Conservation (phyloP, 2,797 vertebrate genomes). For the Apogon talboti region DNA sequence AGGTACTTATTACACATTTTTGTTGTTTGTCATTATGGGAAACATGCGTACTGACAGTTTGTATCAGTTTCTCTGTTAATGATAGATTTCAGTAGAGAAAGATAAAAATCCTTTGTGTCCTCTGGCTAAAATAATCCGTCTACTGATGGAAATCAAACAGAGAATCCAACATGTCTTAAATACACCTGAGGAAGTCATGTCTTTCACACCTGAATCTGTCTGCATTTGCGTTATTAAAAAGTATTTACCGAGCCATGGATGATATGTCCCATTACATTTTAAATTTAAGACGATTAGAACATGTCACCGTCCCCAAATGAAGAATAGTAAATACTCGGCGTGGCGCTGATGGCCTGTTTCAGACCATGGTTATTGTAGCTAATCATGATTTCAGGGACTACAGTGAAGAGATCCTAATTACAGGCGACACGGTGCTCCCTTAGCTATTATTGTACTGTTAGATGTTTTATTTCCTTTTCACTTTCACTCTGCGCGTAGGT, state of each 20-base stretch:
- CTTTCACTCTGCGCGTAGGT: slow-evolving; percentile 14
- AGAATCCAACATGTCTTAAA: background rate
- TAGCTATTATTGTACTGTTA: slow-evolving; percentile 38
- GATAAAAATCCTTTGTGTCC: too few species aligned
- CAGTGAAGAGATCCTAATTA: slow-evolving; percentile 58
- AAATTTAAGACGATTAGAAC: slow-evolving; percentile 6
- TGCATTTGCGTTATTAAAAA: background rate
- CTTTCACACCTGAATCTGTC: background rate
- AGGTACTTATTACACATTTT: too few species aligned
- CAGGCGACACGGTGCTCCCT: slow-evolving; percentile 43
- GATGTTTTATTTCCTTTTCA: slow-evolving; percentile 58
- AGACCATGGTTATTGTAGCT: slow-evolving; percentile 23
- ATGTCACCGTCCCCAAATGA: slow-evolving; percentile 4
- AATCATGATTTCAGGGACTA: slow-evolving; percentile 38
- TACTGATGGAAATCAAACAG: background rate
- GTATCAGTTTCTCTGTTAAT: too few species aligned
- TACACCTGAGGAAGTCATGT: background rate
- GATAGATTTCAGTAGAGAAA: too few species aligned
- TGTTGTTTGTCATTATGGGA: too few species aligned
- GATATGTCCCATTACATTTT: background rate
- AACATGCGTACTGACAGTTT: too few species aligned
- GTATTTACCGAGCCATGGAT: background rate
- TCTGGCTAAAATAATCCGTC: too few species aligned
- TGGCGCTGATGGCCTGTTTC: slow-evolving; percentile 6
- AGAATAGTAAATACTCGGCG: slow-evolving; percentile 20